Evolutionary conservation across 2,888 invertebrate species (phyloP), one percentile per base, ranked within the genome.

Genomic region (Orchesella flavescens): DNA sequence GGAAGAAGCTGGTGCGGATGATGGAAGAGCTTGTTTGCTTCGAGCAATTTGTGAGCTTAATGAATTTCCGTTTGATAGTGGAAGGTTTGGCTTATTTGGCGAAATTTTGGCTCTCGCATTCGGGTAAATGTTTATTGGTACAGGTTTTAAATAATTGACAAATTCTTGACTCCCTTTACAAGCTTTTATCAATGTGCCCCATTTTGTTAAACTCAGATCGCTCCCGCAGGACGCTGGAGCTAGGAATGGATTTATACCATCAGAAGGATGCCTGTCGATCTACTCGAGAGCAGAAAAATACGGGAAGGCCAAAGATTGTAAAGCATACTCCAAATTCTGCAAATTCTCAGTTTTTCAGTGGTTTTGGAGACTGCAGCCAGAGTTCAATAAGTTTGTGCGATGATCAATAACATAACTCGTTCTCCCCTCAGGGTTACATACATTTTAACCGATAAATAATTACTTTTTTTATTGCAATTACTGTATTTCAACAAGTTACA

Each of bases 11-110:
- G 81, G 81, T 12, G 74, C 46, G 10, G 63, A 53, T 7, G 61
- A 75, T 53, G 81, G 81, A 15, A 68, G 21, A 19, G 46, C 81
- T 7, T 81, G 81, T 43, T 44, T 81, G 15, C 74, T 81, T 17
- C 74, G 81, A n/a, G 69, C 81, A 13, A 81, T 81, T 61, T 81
- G 81, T 21, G 81, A 81, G 19, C 15, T 75, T 24, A 59, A 81
- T n/a, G 81, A 81, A 19, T 81, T 61, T 24, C 81, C 69, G 0
- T 81, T 81, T 21, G 61, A 74, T 15, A 69, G 46, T 17, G 81
- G 81, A 53, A 59, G 53, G n/a, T 69, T 57, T 43, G 81, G 81
- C 0, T 34, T 81, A 3, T 69, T 81, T 66, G 81, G 81, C 0
- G 81, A 81, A 34, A 19, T 81, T 0, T 43, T 81, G 2, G 66